phyloP scores from a whole-genome alignment of 2,888 invertebrate genomes.

The Amiota minor region DNA sequence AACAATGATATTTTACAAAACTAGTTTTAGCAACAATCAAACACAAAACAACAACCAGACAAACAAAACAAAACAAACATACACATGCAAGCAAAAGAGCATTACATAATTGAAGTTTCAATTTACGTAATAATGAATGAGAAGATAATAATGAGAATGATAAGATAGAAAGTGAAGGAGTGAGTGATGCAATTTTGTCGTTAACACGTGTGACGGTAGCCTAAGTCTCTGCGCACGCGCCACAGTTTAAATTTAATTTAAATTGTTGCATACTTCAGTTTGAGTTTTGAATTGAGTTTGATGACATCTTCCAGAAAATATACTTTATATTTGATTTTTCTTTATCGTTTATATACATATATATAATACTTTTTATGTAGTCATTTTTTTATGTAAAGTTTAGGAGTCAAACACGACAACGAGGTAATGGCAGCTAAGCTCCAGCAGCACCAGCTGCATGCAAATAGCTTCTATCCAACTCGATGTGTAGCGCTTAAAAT shows the following conservation, averaged over 20 bases:
- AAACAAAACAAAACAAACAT: conserved; percentile 28
- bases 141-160: neutral
- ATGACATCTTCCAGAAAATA: conserved; percentile 46
- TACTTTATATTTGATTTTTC: conserved; percentile 30
- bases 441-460: too few relatives aligned
- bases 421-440: too few relatives aligned
- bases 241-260: conserved; percentile 48
- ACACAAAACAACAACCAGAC: conserved; percentile 14
- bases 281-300: conserved; percentile 39
- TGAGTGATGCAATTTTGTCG: conserved; percentile 4
- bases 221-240: conserved; percentile 10
- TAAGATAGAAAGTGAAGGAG: too few relatives aligned
- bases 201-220: neutral
- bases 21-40: conserved; percentile 32
- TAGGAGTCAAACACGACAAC: too few relatives aligned
- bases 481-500: too few relatives aligned
- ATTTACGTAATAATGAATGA: too few relatives aligned
- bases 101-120: too few relatives aligned
- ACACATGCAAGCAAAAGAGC: conserved; percentile 17
- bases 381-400: too few relatives aligned
- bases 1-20: conserved; percentile 40
- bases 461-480: too few relatives aligned
- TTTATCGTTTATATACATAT: conserved; percentile 18
- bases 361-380: conserved; percentile 31
- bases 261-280: conserved; percentile 47